Evolutionary conservation across 2,888 invertebrate genomes (phyloP), one percentile per base, ranked within the genome.

Genomic region (Cheiracanthium punctorium): DNA sequence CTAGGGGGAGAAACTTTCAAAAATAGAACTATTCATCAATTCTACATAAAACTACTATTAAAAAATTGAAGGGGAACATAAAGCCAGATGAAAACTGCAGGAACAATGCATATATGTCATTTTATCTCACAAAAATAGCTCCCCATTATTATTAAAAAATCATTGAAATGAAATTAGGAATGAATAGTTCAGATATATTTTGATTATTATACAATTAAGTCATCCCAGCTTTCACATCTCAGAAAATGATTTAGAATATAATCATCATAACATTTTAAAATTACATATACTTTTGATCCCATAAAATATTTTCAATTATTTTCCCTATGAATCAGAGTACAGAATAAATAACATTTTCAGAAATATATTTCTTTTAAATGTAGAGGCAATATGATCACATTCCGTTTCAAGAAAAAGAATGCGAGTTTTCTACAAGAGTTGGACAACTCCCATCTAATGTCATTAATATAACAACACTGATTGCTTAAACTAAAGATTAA

Each of bases 401-500:
- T 73, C 67, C 52, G 37, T 17, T 80, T 73, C 32, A 17, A 67
- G 67, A 52, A 64, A 28, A 30, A 48, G 65, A 77, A 77, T 77
- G 77, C 32, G 65, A 73, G 30, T 80, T 69, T 43, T 37, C 80
- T 80, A 80, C 29, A 48, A 73, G 73, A 80, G 52, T 17, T 28
- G 14, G 33, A n/a, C 33, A 33, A 69, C 71, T 33, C 58, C 30
- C 29, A 58, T 41, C 75, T 75, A 75, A 75, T 75, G 70, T 75
- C 71, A 43, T 74, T 73, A 71, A 81, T 80, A 69, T 74, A 81
- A 79, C 76, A 77, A 80, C 82, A 82, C 64, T 82, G 58, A 82
- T 82, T 82, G 82, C 75, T 30, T 71, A 70, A 32, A 73, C 82
- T 82, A 82, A 75, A 7, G 70, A 76, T 73, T 37, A 65, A 73